These are phyloP conservation scores for Geodia barretti DNA, from an alignment of 37 sponge, comb jelly and placozoan species.

Conservation along the genomic window DNA sequence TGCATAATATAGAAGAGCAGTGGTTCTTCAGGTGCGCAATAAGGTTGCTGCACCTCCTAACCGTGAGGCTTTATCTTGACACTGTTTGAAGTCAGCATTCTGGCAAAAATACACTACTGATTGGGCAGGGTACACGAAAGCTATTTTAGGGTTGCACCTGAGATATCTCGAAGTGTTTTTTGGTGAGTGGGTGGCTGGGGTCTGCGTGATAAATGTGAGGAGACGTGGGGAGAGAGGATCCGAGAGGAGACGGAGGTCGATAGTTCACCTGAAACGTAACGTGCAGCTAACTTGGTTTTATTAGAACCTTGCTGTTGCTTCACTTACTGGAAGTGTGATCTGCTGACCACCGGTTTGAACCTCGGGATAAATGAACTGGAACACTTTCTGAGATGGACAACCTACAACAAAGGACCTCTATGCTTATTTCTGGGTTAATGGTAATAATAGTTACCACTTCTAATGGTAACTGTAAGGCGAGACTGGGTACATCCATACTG, in stretches of 20 bases:
- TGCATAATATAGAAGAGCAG: too few relatives aligned
- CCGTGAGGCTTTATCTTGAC: not conserved
- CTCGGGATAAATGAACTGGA: not conserved
- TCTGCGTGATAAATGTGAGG: slow-evolving; percentile 61
- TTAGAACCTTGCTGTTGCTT: not conserved
- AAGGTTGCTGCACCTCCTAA: too few relatives aligned
- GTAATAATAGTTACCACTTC: not conserved
- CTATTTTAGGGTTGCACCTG: slow-evolving; percentile 3
- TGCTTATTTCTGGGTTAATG: not conserved
- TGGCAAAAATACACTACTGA: too few relatives aligned
- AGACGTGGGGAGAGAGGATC: slow-evolving; percentile 22
- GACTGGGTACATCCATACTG: not conserved
- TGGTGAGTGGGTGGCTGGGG: slow-evolving; percentile 22
- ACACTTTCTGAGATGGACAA: not conserved
- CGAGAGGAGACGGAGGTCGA: slow-evolving; percentile 51
- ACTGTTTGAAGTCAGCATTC: not conserved
- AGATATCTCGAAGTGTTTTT: slow-evolving; percentile 1
- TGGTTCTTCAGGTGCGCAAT: too few relatives aligned
- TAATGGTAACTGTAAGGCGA: not conserved
- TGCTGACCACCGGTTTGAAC: not conserved
- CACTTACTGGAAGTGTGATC: not conserved
- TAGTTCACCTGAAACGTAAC: slow-evolving; percentile 46
- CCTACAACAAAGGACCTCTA: not conserved
- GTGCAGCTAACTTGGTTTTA: not conserved
- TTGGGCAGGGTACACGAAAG: too few relatives aligned